These are phyloP conservation scores for Rhagophthalmus giganteus DNA, from an alignment of 2,888 invertebrate species.

Conservation along the genomic window DNA sequence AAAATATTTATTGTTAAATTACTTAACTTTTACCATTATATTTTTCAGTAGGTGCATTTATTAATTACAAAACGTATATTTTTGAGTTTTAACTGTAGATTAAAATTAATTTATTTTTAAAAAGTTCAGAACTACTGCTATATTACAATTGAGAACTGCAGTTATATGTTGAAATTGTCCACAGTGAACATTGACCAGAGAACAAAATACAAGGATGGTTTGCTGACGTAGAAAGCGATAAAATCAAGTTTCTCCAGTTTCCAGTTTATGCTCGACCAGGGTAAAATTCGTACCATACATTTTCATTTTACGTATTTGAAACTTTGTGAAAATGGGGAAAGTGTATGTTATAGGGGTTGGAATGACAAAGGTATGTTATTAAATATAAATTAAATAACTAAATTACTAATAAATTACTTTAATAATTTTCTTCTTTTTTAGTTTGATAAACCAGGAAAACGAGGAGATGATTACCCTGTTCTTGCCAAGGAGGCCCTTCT, in stretches of 20 bases:
- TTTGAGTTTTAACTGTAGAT: not conserved
- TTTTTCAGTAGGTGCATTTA: too few species aligned
- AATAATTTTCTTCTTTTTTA: slow-evolving; percentile 45
- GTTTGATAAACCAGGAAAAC: slow-evolving; percentile 91
- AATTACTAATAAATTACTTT: slow-evolving; percentile 12
- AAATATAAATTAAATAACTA: not conserved
- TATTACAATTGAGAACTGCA: too few species aligned
- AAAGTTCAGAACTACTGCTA: not conserved
- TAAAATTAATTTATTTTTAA: not conserved
- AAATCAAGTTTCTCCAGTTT: too few species aligned
- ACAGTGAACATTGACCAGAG: not conserved
- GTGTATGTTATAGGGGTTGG: slow-evolving; percentile 95
- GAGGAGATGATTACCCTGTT: slow-evolving; percentile 88
- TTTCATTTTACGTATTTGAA: too few species aligned
- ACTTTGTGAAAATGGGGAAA: slow-evolving; percentile 53
- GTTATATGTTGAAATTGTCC: too few species aligned
- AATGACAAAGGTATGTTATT: slow-evolving; percentile 87
- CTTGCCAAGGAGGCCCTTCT: slow-evolving; percentile 91
- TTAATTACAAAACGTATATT: too few species aligned
- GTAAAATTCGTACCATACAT: too few species aligned
- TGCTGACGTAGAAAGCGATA: not conserved
- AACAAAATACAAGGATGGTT: not conserved
- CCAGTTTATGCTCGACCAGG: too few species aligned
- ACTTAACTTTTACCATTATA: too few species aligned
- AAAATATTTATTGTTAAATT: too few species aligned